These are phyloP conservation scores for Siniperca obscura DNA, from an alignment of 2,797 vertebrate genomes.

Conservation along the genomic window DNA sequence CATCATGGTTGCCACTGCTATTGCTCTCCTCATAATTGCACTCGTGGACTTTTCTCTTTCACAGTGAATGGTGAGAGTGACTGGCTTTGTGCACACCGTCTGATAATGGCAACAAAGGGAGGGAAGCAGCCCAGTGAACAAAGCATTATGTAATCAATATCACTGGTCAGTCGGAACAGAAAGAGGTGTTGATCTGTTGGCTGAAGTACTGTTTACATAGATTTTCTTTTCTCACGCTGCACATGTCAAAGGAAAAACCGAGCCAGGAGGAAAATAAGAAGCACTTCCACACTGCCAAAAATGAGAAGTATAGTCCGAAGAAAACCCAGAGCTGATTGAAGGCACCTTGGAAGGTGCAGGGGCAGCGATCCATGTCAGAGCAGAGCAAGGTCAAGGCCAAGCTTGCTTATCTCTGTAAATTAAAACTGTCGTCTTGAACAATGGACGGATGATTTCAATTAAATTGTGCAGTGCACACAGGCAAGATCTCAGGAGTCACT, in stretches of 20 bases:
- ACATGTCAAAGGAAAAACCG: conserved; percentile 57
- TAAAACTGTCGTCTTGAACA: conserved; percentile 80
- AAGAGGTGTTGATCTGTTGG: conserved; percentile 79
- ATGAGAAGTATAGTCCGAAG: conserved; percentile 49
- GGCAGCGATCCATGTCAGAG: conserved; percentile 75
- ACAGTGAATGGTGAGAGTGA: conserved; percentile 61
- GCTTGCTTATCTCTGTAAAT: conserved; percentile 82
- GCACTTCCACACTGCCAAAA: conserved; percentile 39
- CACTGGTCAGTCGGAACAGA: conserved; percentile 80
- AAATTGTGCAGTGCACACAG: conserved; percentile 53
- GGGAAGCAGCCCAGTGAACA: conserved; percentile 72
- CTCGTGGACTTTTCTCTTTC: conserved; percentile 54
- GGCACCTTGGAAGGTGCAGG: conserved; percentile 53
- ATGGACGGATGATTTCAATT: conserved; percentile 82
- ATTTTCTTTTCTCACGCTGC: conserved; percentile 62
- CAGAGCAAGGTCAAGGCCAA: conserved; percentile 77
- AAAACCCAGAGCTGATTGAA: conserved; percentile 68
- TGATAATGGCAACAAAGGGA: conserved; percentile 76
- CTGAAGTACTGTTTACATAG: conserved; percentile 78
- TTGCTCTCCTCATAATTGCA: conserved; percentile 67
- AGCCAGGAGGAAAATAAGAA: conserved; percentile 41
- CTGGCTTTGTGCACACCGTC: conserved; percentile 62
- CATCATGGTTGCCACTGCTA: conserved; percentile 45
- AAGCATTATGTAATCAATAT: conserved; percentile 84
- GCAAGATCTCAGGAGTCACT: conserved; percentile 56